Percentiles rank a stretch among this genome's conserved stretches.
Conservation (phyloP, 1,140 invertebrate genomes). For the Neoseiulus cucumeris region DNA sequence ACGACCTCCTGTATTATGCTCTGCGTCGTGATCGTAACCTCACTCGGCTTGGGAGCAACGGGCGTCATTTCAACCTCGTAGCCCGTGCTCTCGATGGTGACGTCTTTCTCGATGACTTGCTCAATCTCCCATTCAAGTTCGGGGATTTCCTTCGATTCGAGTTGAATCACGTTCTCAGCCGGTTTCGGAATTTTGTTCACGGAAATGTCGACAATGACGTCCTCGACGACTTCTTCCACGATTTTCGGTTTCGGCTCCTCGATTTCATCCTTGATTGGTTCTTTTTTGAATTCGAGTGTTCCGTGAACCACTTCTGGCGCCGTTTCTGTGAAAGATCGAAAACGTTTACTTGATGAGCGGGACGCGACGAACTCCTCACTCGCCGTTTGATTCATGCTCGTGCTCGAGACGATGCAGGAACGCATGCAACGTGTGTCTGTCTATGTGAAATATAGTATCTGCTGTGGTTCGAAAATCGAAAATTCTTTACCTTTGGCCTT, state of each 20-base stretch:
- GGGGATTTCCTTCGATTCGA: slow-evolving; percentile 3
- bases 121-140: not conserved
- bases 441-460: too few species aligned
- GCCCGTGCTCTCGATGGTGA: not conserved
- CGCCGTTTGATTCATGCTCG: too few species aligned
- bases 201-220: not conserved
- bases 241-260: not conserved
- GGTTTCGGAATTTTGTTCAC: not conserved
- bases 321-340: too few species aligned
- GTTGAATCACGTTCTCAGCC: not conserved
- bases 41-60: not conserved
- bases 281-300: not conserved
- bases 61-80: not conserved
- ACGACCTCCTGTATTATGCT: not conserved
- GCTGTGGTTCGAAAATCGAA: too few species aligned
- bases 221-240: slow-evolving; percentile 8
- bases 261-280: slow-evolving; percentile 2
- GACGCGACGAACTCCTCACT: too few species aligned
- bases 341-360: too few species aligned
- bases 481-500: not conserved
- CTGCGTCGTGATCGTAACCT: not conserved
- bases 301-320: too few species aligned
- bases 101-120: slow-evolving; percentile 10
- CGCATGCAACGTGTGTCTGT: too few species aligned
- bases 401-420: too few species aligned